A percentile compares a stretch with the other conserved stretches of the same genome.
Conservation (phyloP, 2,888 invertebrate species). For the Cepaea hortensis region DNA sequence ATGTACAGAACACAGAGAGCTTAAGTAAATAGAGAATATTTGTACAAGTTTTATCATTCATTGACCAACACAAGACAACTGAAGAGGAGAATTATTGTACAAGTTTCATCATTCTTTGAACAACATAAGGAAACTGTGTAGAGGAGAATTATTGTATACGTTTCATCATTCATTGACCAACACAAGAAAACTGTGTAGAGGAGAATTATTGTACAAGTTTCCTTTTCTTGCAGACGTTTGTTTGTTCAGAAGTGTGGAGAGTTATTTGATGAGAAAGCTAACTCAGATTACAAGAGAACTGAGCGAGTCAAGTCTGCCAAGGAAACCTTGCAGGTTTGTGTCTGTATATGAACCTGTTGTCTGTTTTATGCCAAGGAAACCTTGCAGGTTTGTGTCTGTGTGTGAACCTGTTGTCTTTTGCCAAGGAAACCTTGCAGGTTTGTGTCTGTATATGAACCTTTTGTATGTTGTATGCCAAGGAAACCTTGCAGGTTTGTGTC, state of each 20-base stretch:
- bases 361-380: neutral
- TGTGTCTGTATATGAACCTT: neutral
- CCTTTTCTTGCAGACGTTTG: constrained; percentile 59
- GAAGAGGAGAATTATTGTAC: too few relatives aligned
- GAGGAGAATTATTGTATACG: too few relatives aligned
- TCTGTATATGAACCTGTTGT: neutral
- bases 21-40: too few relatives aligned
- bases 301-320: constrained; percentile 68
- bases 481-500: neutral
- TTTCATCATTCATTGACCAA: too few relatives aligned
- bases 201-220: too few relatives aligned
- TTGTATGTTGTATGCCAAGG: neutral
- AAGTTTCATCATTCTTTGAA: too few relatives aligned
- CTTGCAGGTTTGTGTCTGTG: too few relatives aligned
- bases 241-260: constrained; percentile 74
- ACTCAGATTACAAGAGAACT: constrained; percentile 59
- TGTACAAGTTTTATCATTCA: too few relatives aligned
- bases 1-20: too few relatives aligned
- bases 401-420: neutral
- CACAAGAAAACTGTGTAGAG: too few relatives aligned
- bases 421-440: neutral
- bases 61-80: too few relatives aligned
- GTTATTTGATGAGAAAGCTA: constrained; percentile 70
- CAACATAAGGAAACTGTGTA: too few relatives aligned
- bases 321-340: constrained; percentile 71